A percentile compares a stretch with the other conserved stretches of the same genome.
Conservation (phyloP, 2,797 vertebrate species). For the Sebastes kiyomatsui region DNA sequence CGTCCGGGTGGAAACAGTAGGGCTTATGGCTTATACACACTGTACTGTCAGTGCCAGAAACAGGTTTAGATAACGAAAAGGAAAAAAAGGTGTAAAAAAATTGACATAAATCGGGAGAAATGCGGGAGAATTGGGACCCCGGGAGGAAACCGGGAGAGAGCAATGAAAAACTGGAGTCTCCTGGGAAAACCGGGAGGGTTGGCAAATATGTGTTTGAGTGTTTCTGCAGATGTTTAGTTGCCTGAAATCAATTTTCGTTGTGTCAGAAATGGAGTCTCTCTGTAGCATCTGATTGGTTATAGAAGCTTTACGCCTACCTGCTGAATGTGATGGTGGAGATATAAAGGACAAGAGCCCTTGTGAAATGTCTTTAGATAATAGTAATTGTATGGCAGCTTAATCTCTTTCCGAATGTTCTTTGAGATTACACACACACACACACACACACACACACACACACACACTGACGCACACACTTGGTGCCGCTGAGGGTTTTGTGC, state of each 20-base stretch:
- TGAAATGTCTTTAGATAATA: constrained; percentile 46
- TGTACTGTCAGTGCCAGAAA: too few relatives aligned
- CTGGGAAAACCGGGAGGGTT: too few relatives aligned
- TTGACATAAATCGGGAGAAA: too few relatives aligned
- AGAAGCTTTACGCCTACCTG: constrained; percentile 7
- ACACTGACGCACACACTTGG: neutral
- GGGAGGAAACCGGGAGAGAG: too few relatives aligned
- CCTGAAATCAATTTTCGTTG: neutral
- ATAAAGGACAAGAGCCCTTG: constrained; percentile 19
- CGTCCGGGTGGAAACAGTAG: too few relatives aligned
- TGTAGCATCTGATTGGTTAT: neutral
- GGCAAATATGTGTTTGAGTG: too few relatives aligned
- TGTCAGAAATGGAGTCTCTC: neutral
- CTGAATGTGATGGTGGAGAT: constrained; percentile 25
- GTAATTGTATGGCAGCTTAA: constrained; percentile 45
- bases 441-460: neutral
- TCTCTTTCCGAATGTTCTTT: constrained; percentile 24
- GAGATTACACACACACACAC: constrained; percentile 18
- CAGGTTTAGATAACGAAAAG: too few relatives aligned
- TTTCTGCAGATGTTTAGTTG: neutral
- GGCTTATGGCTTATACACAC: too few relatives aligned
- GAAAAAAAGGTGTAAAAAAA: too few relatives aligned
- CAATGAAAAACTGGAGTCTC: too few relatives aligned
- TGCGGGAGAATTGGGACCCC: too few relatives aligned
- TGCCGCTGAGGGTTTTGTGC: neutral